A percentile compares a stretch with the other conserved stretches of the same genome.
Evolutionary conservation across 2,888 invertebrate genomes (phyloP).

Genomic region (Lithophane semibrunnea): DNA sequence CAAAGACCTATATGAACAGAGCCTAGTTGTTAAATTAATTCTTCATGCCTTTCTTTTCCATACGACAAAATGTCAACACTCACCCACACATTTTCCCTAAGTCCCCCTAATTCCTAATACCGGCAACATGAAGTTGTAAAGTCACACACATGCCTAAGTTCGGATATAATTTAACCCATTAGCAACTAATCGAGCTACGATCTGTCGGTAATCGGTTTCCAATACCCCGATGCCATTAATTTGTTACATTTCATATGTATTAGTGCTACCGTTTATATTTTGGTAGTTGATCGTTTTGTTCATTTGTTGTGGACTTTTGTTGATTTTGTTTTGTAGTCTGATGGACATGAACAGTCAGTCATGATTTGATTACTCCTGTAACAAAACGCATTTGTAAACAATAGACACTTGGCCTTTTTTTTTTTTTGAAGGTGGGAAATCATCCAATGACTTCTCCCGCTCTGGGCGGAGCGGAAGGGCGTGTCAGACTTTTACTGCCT

Average conservation of each 20-base stretch:
- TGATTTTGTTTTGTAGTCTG: background rate
- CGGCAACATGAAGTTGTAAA: slow-evolving; percentile 38
- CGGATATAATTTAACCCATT: slow-evolving; percentile 72
- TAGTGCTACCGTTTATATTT: slow-evolving; percentile 53
- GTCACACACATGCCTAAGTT: slow-evolving; percentile 60
- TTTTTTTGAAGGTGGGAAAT: too few relatives aligned
- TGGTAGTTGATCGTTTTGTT: slow-evolving; percentile 44
- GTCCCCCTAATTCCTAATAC: slow-evolving; percentile 17
- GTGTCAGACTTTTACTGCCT: too few relatives aligned
- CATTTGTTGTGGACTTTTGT: slow-evolving; percentile 16
- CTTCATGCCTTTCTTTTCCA: too few relatives aligned
- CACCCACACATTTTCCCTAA: background rate
- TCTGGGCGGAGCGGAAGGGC: too few relatives aligned
- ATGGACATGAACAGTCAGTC: background rate
- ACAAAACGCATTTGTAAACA: background rate
- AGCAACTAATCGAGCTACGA: slow-evolving; percentile 68
- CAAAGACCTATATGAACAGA: too few relatives aligned
- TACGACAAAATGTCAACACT: too few relatives aligned
- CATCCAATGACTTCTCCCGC: too few relatives aligned
- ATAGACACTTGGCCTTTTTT: background rate
- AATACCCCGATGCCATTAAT: slow-evolving; percentile 70
- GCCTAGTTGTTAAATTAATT: too few relatives aligned
- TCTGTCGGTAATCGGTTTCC: slow-evolving; percentile 73
- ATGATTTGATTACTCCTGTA: background rate
- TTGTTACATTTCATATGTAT: slow-evolving; percentile 70